Conservation (phyloP, 1,140 invertebrate genomes). For the Nebria ingens region DNA sequence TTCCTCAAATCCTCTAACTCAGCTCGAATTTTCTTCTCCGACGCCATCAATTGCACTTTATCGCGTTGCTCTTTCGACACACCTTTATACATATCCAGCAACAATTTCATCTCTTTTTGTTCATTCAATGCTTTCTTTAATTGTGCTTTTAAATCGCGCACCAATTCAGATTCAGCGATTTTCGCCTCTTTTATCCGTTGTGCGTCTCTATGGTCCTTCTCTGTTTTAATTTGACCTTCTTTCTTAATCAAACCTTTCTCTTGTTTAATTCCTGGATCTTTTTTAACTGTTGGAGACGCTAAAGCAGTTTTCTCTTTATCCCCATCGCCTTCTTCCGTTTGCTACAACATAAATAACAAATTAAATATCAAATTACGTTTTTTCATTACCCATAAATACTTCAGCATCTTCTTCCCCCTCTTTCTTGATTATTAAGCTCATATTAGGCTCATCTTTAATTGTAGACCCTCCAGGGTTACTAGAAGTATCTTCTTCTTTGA, state of each 20-base stretch:
- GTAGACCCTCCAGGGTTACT: slow-evolving; percentile 23
- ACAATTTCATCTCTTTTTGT: slow-evolving; percentile 85
- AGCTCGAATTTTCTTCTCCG: slow-evolving; percentile 79
- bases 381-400: slow-evolving; percentile 8
- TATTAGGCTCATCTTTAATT: slow-evolving; percentile 36
- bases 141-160: slow-evolving; percentile 83
- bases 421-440: slow-evolving; percentile 43
- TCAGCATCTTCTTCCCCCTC: slow-evolving; percentile 40
- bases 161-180: slow-evolving; percentile 47
- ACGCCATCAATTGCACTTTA: slow-evolving; percentile 92
- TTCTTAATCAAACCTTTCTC: slow-evolving; percentile 49
- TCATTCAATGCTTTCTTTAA: slow-evolving; percentile 89
- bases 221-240: slow-evolving; percentile 41
- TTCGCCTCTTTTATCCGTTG: slow-evolving; percentile 49
- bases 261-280: slow-evolving; percentile 47
- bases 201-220: slow-evolving; percentile 45
- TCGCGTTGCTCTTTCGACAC: slow-evolving; percentile 92
- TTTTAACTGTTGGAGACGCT: slow-evolving; percentile 44
- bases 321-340: slow-evolving; percentile 23
- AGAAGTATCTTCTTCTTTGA: slow-evolving; percentile 42
- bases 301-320: slow-evolving; percentile 24
- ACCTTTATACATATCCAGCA: slow-evolving; percentile 95
- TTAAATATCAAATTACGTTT: slow-evolving; percentile 1
- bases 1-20: slow-evolving; percentile 84
- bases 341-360: slow-evolving; percentile 18